Evolutionary conservation across 2,797 vertebrate species (phyloP).

Genomic region (Nothura maculosa): DNA sequence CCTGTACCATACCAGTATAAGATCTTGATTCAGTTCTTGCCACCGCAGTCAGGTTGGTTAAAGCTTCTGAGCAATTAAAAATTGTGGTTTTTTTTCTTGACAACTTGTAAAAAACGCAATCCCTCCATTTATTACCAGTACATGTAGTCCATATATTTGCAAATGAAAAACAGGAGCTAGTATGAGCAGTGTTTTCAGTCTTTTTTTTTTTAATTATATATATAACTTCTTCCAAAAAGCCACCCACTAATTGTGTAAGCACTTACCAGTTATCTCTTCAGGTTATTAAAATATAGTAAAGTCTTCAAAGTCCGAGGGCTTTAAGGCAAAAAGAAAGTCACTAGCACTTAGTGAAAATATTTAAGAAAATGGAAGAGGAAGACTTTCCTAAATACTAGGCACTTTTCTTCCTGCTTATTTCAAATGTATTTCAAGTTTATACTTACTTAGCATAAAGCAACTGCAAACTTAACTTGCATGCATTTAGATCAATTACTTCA

Average conservation of each 20-base stretch:
- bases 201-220: background rate
- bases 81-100: no score
- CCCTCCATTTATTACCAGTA: background rate
- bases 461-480: background rate
- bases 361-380: background rate
- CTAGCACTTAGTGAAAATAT: background rate
- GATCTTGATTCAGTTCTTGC: background rate
- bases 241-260: background rate
- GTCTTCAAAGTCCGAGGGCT: background rate
- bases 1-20: background rate
- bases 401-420: background rate
- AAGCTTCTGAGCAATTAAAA: background rate
- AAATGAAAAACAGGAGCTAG: background rate
- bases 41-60: background rate
- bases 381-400: background rate
- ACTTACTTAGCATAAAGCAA: background rate
- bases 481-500: background rate
- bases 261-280: background rate
- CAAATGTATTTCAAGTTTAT: background rate
- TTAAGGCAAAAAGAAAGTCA: no score
- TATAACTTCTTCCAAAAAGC: background rate
- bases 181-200: background rate
- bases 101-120: background rate
- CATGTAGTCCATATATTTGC: background rate
- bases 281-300: background rate